phyloP scores from a whole-genome alignment of 1,140 invertebrate species.

The Tetragonula clypearis region DNA sequence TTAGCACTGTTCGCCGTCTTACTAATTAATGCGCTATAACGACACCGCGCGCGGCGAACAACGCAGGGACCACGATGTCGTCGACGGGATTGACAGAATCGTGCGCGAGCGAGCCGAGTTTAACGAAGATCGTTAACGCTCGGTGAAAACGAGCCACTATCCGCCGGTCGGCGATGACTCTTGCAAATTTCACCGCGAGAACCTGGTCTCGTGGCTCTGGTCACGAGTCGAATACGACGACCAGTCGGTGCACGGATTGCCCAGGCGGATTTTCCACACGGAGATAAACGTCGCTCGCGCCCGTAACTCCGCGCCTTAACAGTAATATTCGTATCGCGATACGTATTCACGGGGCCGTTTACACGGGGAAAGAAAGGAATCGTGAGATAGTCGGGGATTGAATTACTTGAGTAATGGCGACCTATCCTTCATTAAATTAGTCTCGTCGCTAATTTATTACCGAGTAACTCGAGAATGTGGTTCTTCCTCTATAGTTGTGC shows the following conservation, averaged over 20 bases:
- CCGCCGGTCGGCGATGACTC: neutral
- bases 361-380: constrained; percentile 24
- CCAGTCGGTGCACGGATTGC: constrained; percentile 11
- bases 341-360: neutral
- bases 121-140: constrained; percentile 46
- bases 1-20: neutral
- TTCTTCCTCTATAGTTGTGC: constrained; percentile 44
- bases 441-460: constrained; percentile 62
- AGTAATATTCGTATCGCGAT: constrained; percentile 22
- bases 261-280: constrained; percentile 16
- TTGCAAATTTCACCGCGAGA: constrained; percentile 17
- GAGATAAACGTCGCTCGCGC: constrained; percentile 31
- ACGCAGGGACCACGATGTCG: neutral
- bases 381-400: constrained; percentile 53
- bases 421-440: constrained; percentile 69
- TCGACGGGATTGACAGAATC: neutral
- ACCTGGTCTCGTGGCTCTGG: constrained; percentile 1
- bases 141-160: constrained; percentile 1
- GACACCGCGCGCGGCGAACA: neutral
- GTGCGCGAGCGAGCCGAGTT: neutral
- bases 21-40: constrained; percentile 24
- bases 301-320: constrained; percentile 17
- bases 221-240: constrained; percentile 27
- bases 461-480: constrained; percentile 56
- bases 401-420: constrained; percentile 65